Conservation (phyloP, 2,113 vertebrate species). For the Pterocles burchelli region DNA sequence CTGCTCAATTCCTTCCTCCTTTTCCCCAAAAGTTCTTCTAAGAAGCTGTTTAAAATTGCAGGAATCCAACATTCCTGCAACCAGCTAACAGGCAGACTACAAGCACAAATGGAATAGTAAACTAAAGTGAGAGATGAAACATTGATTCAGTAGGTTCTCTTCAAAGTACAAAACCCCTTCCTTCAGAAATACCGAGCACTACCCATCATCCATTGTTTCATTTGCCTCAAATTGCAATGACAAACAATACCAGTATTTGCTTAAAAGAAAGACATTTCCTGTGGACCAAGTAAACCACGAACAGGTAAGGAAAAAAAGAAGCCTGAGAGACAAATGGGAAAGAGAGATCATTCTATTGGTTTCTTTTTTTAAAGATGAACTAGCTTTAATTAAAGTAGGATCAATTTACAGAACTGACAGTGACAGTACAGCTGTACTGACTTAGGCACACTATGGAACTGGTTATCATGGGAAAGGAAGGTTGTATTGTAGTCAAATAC, state of each 20-base stretch:
- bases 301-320: constrained; percentile 25
- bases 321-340: neutral
- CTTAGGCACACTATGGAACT: neutral
- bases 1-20: neutral
- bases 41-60: neutral
- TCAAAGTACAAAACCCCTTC: neutral
- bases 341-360: neutral
- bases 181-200: constrained; percentile 3
- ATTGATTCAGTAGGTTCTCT: neutral
- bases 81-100: neutral
- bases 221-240: constrained; percentile 14
- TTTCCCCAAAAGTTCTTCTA: neutral
- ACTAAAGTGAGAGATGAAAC: neutral
- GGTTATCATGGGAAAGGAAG: neutral
- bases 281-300: neutral
- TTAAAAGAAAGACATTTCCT: constrained; percentile 20
- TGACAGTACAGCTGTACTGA: neutral
- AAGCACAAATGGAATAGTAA: neutral
- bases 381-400: constrained; percentile 41
- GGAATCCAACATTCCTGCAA: neutral
- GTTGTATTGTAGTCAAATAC: neutral
- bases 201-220: neutral
- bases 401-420: neutral
- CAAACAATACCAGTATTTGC: neutral
- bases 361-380: constrained; percentile 50